Evolutionary conservation across 2,797 vertebrate genomes (phyloP).

Genomic region (Pteronotus mesoamericanus): DNA sequence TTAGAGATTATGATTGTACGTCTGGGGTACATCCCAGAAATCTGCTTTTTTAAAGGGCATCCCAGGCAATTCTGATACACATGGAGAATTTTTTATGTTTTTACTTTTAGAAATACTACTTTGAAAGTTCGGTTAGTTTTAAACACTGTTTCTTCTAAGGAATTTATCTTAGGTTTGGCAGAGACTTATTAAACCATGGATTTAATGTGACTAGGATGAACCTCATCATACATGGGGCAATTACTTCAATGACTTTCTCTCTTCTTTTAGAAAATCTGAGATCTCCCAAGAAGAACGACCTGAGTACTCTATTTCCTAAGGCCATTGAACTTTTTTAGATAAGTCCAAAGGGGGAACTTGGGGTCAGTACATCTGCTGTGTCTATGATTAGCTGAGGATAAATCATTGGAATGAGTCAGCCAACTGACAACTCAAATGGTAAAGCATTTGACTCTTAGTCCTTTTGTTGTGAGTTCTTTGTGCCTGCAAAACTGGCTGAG

Average conservation of each 20-base stretch:
- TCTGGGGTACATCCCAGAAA: not conserved
- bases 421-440: not conserved
- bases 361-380: not conserved
- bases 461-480: not conserved
- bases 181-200: not conserved
- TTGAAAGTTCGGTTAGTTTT: not conserved
- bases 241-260: not conserved
- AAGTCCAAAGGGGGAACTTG: not conserved
- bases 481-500: not conserved
- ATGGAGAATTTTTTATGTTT: not conserved
- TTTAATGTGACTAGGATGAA: not conserved
- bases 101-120: not conserved
- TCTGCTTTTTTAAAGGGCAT: not conserved
- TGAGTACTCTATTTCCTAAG: not conserved
- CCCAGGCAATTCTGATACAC: not conserved
- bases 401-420: not conserved
- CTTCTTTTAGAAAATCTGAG: not conserved
- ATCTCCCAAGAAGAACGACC: not conserved
- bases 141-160: not conserved
- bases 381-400: not conserved
- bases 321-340: not conserved
- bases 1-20: not conserved
- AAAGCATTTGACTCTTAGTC: not conserved
- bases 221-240: not conserved
- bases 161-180: not conserved